Evolutionary conservation across 2,797 vertebrate genomes (phyloP).

Genomic region (Emydoidea blandingii): DNA sequence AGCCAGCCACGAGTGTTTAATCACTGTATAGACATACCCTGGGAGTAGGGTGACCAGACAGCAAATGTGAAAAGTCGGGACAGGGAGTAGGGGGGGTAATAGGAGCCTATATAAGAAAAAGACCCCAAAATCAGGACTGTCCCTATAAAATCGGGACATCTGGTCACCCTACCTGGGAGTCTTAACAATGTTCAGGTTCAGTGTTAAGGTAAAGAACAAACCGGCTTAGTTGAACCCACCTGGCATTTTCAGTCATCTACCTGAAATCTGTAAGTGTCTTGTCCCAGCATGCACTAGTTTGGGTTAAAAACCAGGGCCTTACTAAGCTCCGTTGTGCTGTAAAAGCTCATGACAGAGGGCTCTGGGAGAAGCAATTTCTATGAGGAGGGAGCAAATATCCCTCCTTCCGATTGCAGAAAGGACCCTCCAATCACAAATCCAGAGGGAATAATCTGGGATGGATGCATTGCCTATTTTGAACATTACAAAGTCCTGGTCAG

Average conservation of each 20-base stretch:
- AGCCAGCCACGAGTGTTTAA: neutral
- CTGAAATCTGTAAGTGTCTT: neutral
- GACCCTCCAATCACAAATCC: fast-evolving
- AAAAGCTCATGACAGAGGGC: neutral
- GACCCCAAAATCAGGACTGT: too few relatives aligned
- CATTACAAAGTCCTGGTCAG: neutral
- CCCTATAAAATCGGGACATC: too few relatives aligned
- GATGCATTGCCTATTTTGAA: neutral
- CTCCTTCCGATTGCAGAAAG: neutral
- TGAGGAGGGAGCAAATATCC: neutral
- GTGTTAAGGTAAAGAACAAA: constrained; percentile 16
- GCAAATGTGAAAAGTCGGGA: too few relatives aligned
- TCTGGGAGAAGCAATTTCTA: neutral
- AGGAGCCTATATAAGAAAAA: too few relatives aligned
- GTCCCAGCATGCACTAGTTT: neutral
- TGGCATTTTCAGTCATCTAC: neutral
- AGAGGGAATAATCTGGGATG: neutral
- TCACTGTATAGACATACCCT: neutral
- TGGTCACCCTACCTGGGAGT: neutral
- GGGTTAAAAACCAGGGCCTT: neutral
- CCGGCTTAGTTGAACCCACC: neutral
- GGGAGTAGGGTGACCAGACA: neutral
- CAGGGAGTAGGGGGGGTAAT: too few relatives aligned
- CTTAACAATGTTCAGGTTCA: neutral
- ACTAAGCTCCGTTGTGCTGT: neutral